Percentiles rank a stretch among this genome's conserved stretches.
Conservation (phyloP, 2,888 invertebrate species). For the Lasiommata megera region DNA sequence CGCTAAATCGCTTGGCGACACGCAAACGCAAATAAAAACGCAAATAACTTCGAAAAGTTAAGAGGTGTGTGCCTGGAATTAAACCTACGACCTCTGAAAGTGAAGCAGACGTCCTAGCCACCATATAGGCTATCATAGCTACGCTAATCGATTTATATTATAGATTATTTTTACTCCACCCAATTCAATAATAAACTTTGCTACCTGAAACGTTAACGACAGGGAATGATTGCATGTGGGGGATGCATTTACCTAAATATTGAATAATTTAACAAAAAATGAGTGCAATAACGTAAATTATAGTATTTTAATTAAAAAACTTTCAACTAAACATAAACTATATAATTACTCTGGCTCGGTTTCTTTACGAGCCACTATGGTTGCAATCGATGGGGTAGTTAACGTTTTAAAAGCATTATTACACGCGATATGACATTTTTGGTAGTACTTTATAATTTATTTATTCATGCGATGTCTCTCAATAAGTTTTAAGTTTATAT, state of each 20-base stretch:
- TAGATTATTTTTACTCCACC: background rate
- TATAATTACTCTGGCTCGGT: conserved; percentile 20
- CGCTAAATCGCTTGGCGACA: too few species aligned
- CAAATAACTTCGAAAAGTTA: too few species aligned
- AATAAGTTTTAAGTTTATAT: too few species aligned
- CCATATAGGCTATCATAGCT: too few species aligned
- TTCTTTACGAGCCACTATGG: conserved; percentile 29
- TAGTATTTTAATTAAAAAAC: conserved; percentile 24
- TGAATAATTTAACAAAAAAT: conserved; percentile 6
- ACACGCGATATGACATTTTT: conserved; percentile 20
- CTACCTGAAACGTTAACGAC: background rate
- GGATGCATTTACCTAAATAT: conserved; percentile 17
- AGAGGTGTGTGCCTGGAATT: too few species aligned
- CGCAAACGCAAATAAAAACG: too few species aligned
- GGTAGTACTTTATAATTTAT: too few species aligned
- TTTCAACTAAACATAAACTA: conserved; percentile 27
- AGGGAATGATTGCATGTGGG: conserved; percentile 8
- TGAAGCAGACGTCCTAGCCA: too few species aligned
- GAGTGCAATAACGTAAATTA: conserved; percentile 24
- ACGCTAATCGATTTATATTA: too few species aligned
- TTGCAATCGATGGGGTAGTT: conserved; percentile 29
- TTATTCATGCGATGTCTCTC: too few species aligned
- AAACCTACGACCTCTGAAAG: too few species aligned
- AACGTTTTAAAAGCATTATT: conserved; percentile 24
- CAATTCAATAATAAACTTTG: background rate